Evolutionary conservation across 1,140 invertebrate genomes (phyloP), one percentile per base, ranked within the genome.

Genomic region (Cyclina sinensis): DNA sequence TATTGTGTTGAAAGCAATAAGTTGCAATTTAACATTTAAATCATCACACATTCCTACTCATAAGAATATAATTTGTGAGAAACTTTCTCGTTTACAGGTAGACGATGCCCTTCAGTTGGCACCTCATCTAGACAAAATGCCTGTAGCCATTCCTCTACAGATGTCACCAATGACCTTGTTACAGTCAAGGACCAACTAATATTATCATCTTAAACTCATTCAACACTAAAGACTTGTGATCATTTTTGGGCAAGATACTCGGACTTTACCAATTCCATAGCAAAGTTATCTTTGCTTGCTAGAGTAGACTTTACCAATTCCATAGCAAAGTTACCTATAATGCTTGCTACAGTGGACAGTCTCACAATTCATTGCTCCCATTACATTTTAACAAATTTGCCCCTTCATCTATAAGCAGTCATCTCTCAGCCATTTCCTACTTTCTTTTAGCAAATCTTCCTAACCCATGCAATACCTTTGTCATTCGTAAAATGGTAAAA

Each of bases 51-150:
- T 82, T 27, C n/a, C 35, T 57, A 43, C 59, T 12, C 11, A 39
- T 18, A 68, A 46, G 1, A 82, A 65, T 32, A 68, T 24, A 2
- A 46, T 82, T 27, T 82, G 80, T 82, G 80, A 82, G 14, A 46
- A 62, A 62, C 80, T 82, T 68, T 82, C 80, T 43, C 35, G 59
- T 1, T 68, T 82, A 1, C 80, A 82, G 62, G 43, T 82, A 18
- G 32, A 2, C 0, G 80, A 68, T 46, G 80, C 80, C 11, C 35
- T 82, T 24, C 12, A 12, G 16, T 2, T 62, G 4, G 80, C 80
- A n/a, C 80, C 80, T 59, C 59, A 82, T 48, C 62, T 82, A 37
- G 59, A 82, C 57, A 81, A 39, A 81, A 3, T 37, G 12, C 78
- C 78, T 30, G 1, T 35, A 18, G 30, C 51, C 16, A 57, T 81